phyloP scores from a whole-genome alignment of 2,797 vertebrate genomes.

The Botia kubotai region DNA sequence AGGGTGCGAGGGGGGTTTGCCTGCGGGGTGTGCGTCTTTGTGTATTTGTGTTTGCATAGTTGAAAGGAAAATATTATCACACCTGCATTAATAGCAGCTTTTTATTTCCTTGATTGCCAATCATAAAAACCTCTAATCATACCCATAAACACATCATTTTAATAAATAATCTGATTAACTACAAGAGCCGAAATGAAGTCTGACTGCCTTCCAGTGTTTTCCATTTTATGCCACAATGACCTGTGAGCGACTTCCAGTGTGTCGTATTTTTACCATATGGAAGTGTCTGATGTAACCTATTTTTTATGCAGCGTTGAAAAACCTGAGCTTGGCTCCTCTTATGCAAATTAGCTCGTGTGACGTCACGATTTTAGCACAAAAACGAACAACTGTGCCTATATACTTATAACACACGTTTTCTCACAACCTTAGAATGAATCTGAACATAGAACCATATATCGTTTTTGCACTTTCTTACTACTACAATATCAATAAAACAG shows the following conservation, averaged over 20 bases:
- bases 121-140: constrained; percentile 4
- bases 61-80: constrained; percentile 11
- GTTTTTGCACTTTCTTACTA: too few relatives aligned
- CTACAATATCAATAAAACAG: background rate
- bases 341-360: background rate
- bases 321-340: background rate
- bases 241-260: background rate
- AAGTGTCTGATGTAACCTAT: background rate
- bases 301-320: background rate
- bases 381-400: background rate
- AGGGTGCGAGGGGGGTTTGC: background rate
- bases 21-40: constrained; percentile 15
- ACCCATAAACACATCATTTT: constrained; percentile 11
- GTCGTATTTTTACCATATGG: background rate
- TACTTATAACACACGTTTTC: background rate
- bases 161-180: constrained; percentile 2
- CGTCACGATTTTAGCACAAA: background rate
- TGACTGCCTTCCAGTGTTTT: background rate
- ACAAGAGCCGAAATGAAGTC: background rate
- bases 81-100: constrained; percentile 11
- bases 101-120: background rate
- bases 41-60: constrained; percentile 9
- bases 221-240: background rate
- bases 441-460: too few relatives aligned
- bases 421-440: background rate